Evolutionary conservation across 2,888 invertebrate genomes (phyloP), one percentile per base, ranked within the genome.

Genomic region (Chouioia cunea): DNA sequence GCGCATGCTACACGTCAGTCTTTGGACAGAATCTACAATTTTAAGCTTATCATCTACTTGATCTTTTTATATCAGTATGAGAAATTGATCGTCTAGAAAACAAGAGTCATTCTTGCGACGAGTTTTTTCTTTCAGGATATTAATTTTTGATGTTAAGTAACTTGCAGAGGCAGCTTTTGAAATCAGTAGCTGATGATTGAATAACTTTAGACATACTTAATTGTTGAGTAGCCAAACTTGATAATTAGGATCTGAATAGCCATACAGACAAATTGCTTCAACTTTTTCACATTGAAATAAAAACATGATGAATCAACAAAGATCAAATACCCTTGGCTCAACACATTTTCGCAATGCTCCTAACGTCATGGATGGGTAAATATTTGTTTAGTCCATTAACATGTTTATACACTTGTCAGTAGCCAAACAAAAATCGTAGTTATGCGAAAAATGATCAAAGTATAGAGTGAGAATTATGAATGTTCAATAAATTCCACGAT

Each of bases 301-400:
- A 58, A 54, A 6, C 20, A 76, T 75, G 71, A 77, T 77, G 77
- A 76, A 77, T 63, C 75, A 75, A 56, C 77, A 81, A 70, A 77
- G 77, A 72, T 70, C 74, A 63, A 80, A 71, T 69, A 12, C 16
- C 12, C 20, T 70, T 48, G 66, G 27, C 62, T 74, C 65, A 75
- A 74, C 68, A 76, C 77, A 82, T 52, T 79, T 81, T 58, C 77
- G 78, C 69, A 80, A 78, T 73, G 73, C 77, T 18, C 76, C 81
- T 1, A 77, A 76, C 47, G 65, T 77, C 46, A 57, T 77, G 46
- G 65, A 76, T 23, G 79, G 79, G 83, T 82, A 77, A 72, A 63
- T 60, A 62, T 70, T 60, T 60, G 43, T 60, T 36, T 8, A 12
- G 10, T 3, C 12, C 12, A 27, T 18, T 57, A 63, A 12, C 48